Base-by-base conservation (phyloP, 2,113 vertebrate species). In the Melanerpes aurifrons region DNA sequence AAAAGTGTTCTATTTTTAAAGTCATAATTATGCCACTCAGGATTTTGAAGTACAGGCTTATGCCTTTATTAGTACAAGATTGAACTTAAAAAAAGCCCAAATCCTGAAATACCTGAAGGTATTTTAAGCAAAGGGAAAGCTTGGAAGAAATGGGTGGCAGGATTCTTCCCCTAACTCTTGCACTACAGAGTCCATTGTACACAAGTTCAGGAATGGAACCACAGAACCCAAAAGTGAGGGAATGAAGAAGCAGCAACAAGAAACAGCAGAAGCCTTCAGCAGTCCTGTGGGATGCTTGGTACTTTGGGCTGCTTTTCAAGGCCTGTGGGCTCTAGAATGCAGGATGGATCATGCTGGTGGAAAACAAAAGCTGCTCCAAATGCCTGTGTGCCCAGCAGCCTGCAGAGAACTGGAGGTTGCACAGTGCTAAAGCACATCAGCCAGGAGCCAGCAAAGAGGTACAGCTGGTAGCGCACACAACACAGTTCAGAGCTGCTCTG, bases 1-100 rank as follows among this genome's bases (percentile, higher is more conserved):
- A 89, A 96, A 95, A 96, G 82, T 95, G 95, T 81, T 91, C 93
- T 96, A 96, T 96, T 96, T 96, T 93, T 96, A 54, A 94, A 93
- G 85, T 61, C 85, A 58, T 96, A 93, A 93, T 96, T 95, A 96
- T 87, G 92, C 92, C 87, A 93, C 95, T 95, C 93, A 94, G 77
- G 66, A 94, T 91, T 95, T n/a, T 96, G 64, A 94, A 94, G 93
- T 92, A 87, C 82, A 75, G 85, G 90, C 94, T 96, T 91, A 82
- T 90, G 85, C 86, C 87, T 96, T 94, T 96, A 96, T 95, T 96
- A 96, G 92, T 92, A 29, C 80, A 87, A 94, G 87, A 93, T 54
- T 84, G 76, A 91, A 91, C 80, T 92, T 87, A 66, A 91, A 94
- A 91, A 95, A 93, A 94, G 28, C 80, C 91, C 80, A 82, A 90